These are phyloP conservation scores for Monochamus alternatus DNA, from an alignment of 2,888 invertebrate species.

Conservation along the genomic window DNA sequence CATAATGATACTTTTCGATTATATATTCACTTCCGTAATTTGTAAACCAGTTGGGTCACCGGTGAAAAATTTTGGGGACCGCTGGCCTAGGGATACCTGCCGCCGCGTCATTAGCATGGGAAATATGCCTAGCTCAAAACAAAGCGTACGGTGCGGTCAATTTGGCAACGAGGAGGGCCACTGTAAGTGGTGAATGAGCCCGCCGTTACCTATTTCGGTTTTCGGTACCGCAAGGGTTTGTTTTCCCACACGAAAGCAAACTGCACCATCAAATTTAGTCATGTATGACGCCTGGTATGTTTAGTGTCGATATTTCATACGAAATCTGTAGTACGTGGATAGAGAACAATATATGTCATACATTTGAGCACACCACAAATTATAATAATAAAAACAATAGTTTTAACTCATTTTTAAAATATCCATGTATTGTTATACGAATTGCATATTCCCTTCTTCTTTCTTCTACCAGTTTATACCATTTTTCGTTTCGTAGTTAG, in stretches of 20 bases:
- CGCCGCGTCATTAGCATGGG: constrained; percentile 68
- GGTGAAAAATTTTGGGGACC: neutral
- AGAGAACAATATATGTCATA: too few species aligned
- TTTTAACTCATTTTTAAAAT: too few species aligned
- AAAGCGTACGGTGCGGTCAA: constrained; percentile 44
- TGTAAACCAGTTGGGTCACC: neutral
- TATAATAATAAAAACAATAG: too few species aligned
- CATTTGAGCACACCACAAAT: too few species aligned
- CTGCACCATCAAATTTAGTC: neutral
- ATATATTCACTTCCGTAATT: too few species aligned
- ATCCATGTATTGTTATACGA: too few species aligned
- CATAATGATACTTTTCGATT: too few species aligned
- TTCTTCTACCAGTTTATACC: too few species aligned
- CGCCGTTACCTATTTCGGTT: neutral
- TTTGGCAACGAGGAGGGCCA: constrained; percentile 6
- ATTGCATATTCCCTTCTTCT: too few species aligned
- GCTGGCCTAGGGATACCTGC: constrained; percentile 45
- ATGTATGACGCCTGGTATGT: neutral
- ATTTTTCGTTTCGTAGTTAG: too few species aligned
- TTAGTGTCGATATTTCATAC: neutral
- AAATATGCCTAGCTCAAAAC: constrained; percentile 60
- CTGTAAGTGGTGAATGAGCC: neutral
- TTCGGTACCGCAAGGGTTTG: too few species aligned
- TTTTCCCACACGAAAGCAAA: neutral
- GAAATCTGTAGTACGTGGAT: too few species aligned